These are phyloP conservation scores for Chymomyza amoena DNA, from an alignment of 2,888 invertebrate genomes.

Conservation along the genomic window DNA sequence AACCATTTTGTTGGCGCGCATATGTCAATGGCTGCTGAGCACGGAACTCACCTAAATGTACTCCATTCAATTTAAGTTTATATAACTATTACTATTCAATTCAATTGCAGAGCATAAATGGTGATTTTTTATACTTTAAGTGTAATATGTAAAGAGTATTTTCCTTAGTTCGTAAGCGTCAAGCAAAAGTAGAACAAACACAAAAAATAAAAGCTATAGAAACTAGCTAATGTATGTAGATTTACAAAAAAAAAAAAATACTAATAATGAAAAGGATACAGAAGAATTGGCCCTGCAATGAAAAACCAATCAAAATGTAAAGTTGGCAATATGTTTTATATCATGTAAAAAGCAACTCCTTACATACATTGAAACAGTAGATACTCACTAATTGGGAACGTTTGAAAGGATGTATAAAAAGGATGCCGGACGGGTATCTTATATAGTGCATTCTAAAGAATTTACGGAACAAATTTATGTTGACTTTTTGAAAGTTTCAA, in stretches of 20 bases:
- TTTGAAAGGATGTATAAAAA: too few relatives aligned
- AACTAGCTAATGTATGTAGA: conserved; percentile 6
- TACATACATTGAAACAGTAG: neutral
- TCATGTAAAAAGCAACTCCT: neutral
- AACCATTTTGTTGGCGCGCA: conserved; percentile 62
- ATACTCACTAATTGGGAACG: neutral
- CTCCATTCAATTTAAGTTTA: neutral
- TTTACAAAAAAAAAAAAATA: neutral
- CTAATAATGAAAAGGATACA: neutral
- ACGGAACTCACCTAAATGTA: conserved; percentile 59
- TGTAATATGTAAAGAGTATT: conserved; percentile 44
- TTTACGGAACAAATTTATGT: too few relatives aligned
- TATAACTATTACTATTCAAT: conserved; percentile 55
- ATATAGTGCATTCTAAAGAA: too few relatives aligned
- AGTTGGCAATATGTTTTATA: conserved; percentile 35
- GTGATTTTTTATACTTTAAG: conserved; percentile 70
- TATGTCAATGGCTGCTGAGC: conserved; percentile 66
- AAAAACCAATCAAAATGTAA: conserved; percentile 18
- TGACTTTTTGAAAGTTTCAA: too few relatives aligned
- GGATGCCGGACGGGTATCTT: too few relatives aligned
- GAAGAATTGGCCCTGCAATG: conserved; percentile 24
- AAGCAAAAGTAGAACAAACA: neutral
- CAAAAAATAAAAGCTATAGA: conserved; percentile 14
- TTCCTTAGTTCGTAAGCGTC: conserved; percentile 60
- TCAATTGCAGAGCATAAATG: conserved; percentile 70